These are phyloP conservation scores for Alviniconcha strummeri DNA, from an alignment of 2,888 invertebrate genomes.

Conservation along the genomic window DNA sequence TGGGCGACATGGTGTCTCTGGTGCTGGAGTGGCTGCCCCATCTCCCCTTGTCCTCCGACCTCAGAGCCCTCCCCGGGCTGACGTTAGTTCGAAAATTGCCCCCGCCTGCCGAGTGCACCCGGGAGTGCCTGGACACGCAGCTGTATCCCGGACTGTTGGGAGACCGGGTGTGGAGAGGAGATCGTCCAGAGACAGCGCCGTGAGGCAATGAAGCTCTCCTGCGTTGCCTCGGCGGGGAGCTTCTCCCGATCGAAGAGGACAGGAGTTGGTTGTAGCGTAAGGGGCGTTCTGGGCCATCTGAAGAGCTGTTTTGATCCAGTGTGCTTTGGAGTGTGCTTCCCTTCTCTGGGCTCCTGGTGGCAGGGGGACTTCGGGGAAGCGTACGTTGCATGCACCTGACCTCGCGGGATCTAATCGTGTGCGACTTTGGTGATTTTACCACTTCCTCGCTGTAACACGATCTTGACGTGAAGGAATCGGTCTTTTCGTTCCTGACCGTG, in stretches of 20 bases:
- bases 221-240: background rate
- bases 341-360: background rate
- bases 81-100: background rate
- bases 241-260: no score
- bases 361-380: no score
- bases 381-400: background rate
- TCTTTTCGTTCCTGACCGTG: background rate
- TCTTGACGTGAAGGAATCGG: background rate
- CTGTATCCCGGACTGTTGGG: background rate
- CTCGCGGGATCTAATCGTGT: background rate
- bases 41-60: background rate
- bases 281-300: background rate
- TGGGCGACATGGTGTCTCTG: conserved; percentile 14
- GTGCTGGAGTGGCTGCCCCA: conserved; percentile 21
- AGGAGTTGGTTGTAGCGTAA: background rate
- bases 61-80: background rate
- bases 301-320: background rate
- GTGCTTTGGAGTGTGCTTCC: background rate
- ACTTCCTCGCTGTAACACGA: background rate
- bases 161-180: background rate
- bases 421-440: background rate
- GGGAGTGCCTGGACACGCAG: background rate
- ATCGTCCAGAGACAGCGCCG: background rate
- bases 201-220: background rate
- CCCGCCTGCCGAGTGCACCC: background rate